Evolutionary conservation across 2,113 vertebrate genomes (phyloP), one percentile per base, ranked within the genome.

Genomic region (Apeltes quadracus): DNA sequence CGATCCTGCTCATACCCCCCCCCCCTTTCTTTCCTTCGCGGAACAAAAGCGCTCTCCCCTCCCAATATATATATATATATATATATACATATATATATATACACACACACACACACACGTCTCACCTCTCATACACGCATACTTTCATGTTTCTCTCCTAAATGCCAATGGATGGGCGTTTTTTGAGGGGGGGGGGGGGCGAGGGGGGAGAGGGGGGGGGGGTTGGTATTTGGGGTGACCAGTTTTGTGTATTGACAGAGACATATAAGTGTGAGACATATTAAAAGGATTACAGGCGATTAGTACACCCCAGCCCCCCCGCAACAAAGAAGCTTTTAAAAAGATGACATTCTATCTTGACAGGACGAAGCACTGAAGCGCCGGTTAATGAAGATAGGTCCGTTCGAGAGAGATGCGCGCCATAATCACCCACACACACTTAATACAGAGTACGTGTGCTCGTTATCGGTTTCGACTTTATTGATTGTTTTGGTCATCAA

Each of bases 201-300:
- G 44, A 8, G 29, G 29, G 29, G 48, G 48, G n/a, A 20, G 10
- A 20, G 36, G 36, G 36, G 36, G 36, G 36, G 36, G 5, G 36
- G 36, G 36, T 4, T 3, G 38, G 9, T 2, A 13, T 13, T 39
- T n/a, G n/a, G 3, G 36, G 27, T 46, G 51, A 54, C 51, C 76
- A 34, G 53, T 66, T 86, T 83, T 93, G 93, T 93, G 91, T 92
- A 92, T 92, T 93, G 79, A 84, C 81, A 84, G 77, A 73, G 83
- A 72, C 29, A 29, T 29, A 75, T 90, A 38, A 88, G 92, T 91
- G 92, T 89, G 90, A 91, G 92, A 93, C 91, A 89, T 87, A 89
- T 93, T 93, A 92, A 93, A 90, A 90, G 91, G 92, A 94, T 94
- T 93, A 93, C 91, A 91, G 87, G 88, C 87, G 87, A 92, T 94